phyloP scores from a whole-genome alignment of 2,113 vertebrate species.

The Todiramphus saurophagus region DNA sequence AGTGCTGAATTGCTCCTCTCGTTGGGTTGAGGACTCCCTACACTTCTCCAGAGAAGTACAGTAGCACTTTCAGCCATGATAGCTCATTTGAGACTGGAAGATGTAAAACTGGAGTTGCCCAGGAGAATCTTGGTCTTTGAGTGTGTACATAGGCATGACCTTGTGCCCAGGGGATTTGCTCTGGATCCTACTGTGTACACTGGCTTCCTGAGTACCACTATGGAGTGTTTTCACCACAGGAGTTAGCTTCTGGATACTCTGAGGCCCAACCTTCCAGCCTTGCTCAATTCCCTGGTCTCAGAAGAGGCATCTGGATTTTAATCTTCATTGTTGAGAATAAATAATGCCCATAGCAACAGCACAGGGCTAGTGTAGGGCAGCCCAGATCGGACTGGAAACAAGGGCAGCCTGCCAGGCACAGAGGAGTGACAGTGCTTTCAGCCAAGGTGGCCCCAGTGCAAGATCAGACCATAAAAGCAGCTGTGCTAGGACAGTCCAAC shows the following conservation, averaged over 20 bases:
- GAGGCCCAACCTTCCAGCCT: neutral
- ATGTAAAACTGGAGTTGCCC: neutral
- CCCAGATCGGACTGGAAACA: neutral
- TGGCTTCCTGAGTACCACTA: neutral
- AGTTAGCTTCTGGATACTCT: neutral
- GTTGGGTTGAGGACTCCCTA: neutral
- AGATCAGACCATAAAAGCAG: neutral
- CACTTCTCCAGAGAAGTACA: neutral
- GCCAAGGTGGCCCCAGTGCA: neutral
- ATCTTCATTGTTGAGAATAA: neutral
- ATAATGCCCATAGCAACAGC: neutral
- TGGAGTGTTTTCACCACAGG: neutral
- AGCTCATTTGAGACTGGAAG: neutral
- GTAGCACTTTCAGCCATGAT: neutral
- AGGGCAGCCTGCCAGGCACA: neutral
- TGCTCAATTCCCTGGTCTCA: neutral
- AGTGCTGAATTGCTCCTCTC: neutral
- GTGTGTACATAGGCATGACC: neutral
- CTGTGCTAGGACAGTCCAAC: neutral
- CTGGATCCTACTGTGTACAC: neutral
- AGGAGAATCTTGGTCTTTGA: neutral
- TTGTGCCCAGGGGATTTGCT: neutral
- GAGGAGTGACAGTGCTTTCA: neutral
- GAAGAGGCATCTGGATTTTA: neutral
- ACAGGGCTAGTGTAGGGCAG: neutral